phyloP scores from a whole-genome alignment of 2,888 invertebrate genomes.

The Spisula solida region DNA sequence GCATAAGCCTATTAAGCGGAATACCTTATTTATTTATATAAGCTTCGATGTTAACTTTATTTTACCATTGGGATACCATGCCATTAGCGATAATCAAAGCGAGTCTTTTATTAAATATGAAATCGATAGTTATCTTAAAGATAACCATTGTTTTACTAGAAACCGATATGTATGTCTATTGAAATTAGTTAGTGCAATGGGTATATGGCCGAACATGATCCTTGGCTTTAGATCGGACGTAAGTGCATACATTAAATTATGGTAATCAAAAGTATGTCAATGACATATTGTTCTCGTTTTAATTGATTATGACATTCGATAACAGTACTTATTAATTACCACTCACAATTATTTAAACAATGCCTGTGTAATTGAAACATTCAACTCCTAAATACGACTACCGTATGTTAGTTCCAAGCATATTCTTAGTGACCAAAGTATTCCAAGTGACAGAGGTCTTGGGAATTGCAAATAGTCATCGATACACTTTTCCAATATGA shows the following conservation, averaged over 20 bases:
- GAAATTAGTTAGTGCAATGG: no score
- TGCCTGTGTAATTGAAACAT: not conserved
- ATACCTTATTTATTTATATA: no score
- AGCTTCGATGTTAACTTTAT: no score
- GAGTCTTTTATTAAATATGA: no score
- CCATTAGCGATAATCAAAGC: no score
- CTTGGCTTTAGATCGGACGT: not conserved
- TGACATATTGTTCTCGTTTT: not conserved
- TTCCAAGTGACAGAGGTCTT: not conserved
- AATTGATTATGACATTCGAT: not conserved
- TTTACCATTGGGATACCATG: no score
- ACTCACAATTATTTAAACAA: not conserved
- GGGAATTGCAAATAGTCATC: conserved; percentile 18
- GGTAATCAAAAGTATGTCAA: not conserved
- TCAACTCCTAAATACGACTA: not conserved
- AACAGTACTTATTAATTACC: not conserved
- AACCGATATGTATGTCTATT: no score
- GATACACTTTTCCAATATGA: conserved; percentile 37
- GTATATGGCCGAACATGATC: no score
- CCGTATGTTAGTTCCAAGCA: not conserved
- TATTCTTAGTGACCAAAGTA: conserved; percentile 7
- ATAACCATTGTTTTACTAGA: no score
- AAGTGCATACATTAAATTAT: not conserved
- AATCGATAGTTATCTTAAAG: no score
- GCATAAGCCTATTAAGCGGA: no score